Evolutionary conservation across 1,140 invertebrate genomes (phyloP).

Genomic region (Drosophila baimaii): DNA sequence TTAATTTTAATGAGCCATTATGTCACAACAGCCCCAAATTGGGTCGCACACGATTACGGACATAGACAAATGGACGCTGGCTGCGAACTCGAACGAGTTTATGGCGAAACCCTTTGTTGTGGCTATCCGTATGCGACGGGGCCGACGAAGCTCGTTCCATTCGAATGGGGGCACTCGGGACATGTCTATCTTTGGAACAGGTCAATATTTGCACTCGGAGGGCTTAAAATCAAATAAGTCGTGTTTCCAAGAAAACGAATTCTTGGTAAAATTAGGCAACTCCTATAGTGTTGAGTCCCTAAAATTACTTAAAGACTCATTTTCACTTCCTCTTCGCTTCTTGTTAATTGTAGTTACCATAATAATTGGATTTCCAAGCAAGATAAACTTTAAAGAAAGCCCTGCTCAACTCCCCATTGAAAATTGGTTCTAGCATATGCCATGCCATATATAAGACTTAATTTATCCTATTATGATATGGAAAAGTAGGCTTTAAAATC

Average conservation of each 20-base stretch:
- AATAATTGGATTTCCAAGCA: neutral
- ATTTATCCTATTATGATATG: too few relatives aligned
- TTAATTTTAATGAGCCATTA: conserved; percentile 76
- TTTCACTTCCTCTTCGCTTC: neutral
- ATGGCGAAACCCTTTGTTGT: conserved; percentile 73
- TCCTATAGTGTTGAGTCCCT: neutral
- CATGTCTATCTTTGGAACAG: conserved; percentile 17
- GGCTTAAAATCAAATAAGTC: conserved; percentile 20
- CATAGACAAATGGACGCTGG: conserved; percentile 30
- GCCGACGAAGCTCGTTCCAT: neutral
- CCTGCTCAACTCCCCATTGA: too few relatives aligned
- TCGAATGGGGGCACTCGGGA: neutral
- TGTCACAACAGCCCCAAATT: conserved; percentile 51
- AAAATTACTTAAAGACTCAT: neutral
- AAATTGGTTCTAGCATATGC: too few relatives aligned
- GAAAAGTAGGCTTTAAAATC: too few relatives aligned
- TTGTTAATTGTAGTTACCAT: neutral
- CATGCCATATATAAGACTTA: too few relatives aligned
- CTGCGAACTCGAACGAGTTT: conserved; percentile 38
- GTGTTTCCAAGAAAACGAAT: neutral
- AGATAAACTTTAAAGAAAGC: neutral
- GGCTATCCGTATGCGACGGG: conserved; percentile 23
- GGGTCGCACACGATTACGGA: conserved; percentile 41
- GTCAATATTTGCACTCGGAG: conserved; percentile 14
- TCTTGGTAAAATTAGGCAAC: neutral